These are phyloP conservation scores for Microcaecilia unicolor DNA, from an alignment of 2,797 vertebrate species.

Conservation along the genomic window DNA sequence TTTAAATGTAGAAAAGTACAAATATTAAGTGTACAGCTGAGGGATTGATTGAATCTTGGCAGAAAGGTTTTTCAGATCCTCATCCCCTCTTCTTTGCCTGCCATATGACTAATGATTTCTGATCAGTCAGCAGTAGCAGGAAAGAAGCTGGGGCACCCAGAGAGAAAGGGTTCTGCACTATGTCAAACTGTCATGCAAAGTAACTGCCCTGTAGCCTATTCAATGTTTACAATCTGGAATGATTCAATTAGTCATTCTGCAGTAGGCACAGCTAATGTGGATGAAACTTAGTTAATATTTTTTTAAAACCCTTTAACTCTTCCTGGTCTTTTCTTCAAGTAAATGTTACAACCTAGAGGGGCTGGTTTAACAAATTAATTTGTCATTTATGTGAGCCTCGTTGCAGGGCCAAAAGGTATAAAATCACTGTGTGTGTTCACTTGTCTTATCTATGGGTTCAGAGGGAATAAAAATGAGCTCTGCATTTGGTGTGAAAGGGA, in stretches of 20 bases:
- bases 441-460: too few species aligned
- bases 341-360: too few species aligned
- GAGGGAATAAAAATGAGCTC: too few species aligned
- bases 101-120: neutral
- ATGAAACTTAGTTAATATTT: slow-evolving; percentile 9
- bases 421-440: slow-evolving; percentile 2
- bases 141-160: slow-evolving; percentile 1
- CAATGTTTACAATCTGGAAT: slow-evolving; percentile 11
- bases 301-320: neutral
- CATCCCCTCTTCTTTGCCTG: slow-evolving; percentile 1
- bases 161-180: slow-evolving; percentile 5
- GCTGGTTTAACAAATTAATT: too few species aligned
- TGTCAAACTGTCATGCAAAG: neutral
- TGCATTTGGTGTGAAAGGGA: too few species aligned
- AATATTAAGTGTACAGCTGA: too few species aligned
- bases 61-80: too few species aligned
- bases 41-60: too few species aligned
- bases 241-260: slow-evolving; percentile 1
- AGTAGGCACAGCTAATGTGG: slow-evolving; percentile 4
- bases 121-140: neutral
- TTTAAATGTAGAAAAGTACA: too few species aligned
- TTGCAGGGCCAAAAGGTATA: slow-evolving; percentile 1
- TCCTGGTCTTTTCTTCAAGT: neutral
- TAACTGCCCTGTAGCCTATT: slow-evolving; percentile 3
- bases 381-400: too few species aligned